These are phyloP conservation scores for Clarias batrachus DNA, from an alignment of 2,113 vertebrate species.

Conservation along the genomic window DNA sequence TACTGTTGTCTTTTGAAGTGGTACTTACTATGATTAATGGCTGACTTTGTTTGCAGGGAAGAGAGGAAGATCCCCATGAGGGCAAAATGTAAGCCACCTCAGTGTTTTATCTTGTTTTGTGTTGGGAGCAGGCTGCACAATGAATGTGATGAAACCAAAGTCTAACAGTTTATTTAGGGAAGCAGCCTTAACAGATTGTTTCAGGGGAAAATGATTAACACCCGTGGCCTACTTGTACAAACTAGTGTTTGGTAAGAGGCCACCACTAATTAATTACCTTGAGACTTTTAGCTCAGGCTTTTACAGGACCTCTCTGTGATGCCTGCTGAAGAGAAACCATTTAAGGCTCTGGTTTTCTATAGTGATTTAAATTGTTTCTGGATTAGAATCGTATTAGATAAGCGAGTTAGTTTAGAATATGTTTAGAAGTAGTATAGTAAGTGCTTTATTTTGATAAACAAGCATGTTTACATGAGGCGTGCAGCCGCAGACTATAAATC, in stretches of 20 bases:
- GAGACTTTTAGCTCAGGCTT: constrained; percentile 15
- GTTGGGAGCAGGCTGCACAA: constrained; percentile 10
- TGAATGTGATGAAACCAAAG: constrained; percentile 23
- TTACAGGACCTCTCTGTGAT: not conserved
- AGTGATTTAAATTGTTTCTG: not conserved
- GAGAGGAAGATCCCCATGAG: constrained; percentile 99
- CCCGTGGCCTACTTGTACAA: constrained; percentile 16
- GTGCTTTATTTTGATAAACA: not conserved
- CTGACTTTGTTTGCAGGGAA: constrained; percentile 74
- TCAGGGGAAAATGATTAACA: constrained; percentile 35
- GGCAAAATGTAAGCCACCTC: constrained; percentile 93
- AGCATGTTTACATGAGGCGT: not conserved
- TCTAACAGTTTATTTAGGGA: constrained; percentile 27
- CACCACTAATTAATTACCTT: constrained; percentile 43
- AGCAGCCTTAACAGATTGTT: not conserved
- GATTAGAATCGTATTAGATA: not conserved
- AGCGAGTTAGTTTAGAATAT: not conserved
- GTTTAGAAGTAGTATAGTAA: not conserved
- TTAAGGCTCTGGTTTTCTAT: constrained; percentile 12
- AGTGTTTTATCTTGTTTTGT: constrained; percentile 24
- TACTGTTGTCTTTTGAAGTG: not conserved
- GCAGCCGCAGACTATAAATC: not conserved
- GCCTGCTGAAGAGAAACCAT: not conserved
- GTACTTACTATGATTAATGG: constrained; percentile 31
- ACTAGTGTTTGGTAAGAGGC: constrained; percentile 14